phyloP scores from a whole-genome alignment of 2,113 vertebrate species.

The Mirza zaza region DNA sequence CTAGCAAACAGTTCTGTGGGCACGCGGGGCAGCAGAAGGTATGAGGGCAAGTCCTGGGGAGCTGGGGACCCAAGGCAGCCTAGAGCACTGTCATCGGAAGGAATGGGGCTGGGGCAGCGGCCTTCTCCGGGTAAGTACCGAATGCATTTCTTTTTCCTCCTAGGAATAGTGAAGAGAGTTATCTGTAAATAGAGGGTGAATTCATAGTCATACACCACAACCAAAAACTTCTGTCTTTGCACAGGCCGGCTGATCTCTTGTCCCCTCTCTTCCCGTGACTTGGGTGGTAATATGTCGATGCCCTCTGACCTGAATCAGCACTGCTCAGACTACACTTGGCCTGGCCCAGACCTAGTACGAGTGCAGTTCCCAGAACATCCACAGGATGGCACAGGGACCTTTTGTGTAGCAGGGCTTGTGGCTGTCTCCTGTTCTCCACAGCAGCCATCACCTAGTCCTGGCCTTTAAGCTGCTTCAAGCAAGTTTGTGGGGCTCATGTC shows the following conservation, averaged over 20 bases:
- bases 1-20: constrained; percentile 86
- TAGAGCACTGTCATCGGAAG: constrained; percentile 99
- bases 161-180: constrained; percentile 97
- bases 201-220: constrained; percentile 85
- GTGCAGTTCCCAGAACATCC: constrained; percentile 43
- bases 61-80: constrained; percentile 90
- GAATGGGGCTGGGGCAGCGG: constrained; percentile 96
- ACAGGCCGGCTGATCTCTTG: not conserved
- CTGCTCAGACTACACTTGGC: not conserved
- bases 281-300: not conserved
- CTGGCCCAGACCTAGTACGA: not conserved
- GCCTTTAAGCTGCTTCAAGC: not conserved
- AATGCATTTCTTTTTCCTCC: constrained; percentile 99
- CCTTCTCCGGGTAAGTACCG: constrained; percentile 97
- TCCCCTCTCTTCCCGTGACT: not conserved
- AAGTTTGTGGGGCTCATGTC: not conserved
- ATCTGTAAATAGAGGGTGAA: constrained; percentile 94
- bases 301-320: not conserved
- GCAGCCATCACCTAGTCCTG: not conserved
- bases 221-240: constrained; percentile 34
- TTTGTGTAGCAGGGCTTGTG: not conserved
- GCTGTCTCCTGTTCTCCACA: not conserved
- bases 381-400: constrained; percentile 17
- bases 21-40: constrained; percentile 83
- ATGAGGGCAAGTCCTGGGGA: constrained; percentile 83